Conservation (phyloP, 2,113 vertebrate species). For the Scomber japonicus region DNA sequence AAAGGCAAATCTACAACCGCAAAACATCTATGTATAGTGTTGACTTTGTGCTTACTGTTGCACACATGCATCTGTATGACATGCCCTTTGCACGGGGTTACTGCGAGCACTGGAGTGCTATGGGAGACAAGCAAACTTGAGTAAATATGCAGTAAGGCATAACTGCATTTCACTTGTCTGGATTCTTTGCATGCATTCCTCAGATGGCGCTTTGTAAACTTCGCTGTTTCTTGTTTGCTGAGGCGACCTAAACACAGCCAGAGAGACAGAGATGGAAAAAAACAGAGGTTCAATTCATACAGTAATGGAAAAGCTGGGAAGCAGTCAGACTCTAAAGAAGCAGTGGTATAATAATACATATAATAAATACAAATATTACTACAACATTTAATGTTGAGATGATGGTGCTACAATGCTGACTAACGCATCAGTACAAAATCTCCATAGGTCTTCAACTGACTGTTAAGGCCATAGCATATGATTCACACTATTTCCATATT, state of each 20-base stretch:
- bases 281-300: not conserved
- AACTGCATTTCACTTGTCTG: conserved; percentile 40
- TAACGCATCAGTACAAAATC: too few species aligned
- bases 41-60: not conserved
- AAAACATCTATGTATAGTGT: conserved; percentile 20
- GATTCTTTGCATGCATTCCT: conserved; percentile 63
- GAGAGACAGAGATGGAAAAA: not conserved
- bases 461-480: too few species aligned
- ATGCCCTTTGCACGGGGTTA: conserved; percentile 26
- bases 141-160: conserved; percentile 59
- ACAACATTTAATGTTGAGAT: too few species aligned
- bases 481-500: too few species aligned
- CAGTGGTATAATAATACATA: too few species aligned
- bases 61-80: conserved; percentile 47
- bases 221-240: conserved; percentile 78
- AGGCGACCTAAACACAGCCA: conserved; percentile 65
- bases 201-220: conserved; percentile 68
- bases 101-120: conserved; percentile 34
- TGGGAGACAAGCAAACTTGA: conserved; percentile 56
- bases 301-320: conserved; percentile 7
- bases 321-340: too few species aligned
- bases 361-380: not conserved
- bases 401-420: too few species aligned
- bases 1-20: conserved; percentile 1
- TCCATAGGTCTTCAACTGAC: too few species aligned